Evolutionary conservation across 2,797 vertebrate genomes (phyloP).

Genomic region (Sebastolobus altivelis): DNA sequence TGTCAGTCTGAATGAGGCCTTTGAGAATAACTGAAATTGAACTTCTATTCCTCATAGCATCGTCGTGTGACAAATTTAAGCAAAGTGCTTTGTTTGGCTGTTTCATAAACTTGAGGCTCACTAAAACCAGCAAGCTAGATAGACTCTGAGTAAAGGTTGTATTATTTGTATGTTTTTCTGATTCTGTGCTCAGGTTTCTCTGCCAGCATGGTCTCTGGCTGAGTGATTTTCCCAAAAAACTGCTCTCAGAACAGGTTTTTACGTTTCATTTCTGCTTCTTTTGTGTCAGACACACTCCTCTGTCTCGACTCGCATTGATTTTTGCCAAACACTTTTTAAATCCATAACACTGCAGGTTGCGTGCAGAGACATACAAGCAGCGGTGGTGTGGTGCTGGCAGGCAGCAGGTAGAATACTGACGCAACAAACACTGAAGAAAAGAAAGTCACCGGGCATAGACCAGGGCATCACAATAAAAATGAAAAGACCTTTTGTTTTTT

Average conservation of each 20-base stretch:
- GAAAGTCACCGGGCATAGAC: slow-evolving; percentile 10
- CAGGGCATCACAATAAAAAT: not conserved
- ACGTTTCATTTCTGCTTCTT: not conserved
- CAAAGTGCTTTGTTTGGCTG: not conserved
- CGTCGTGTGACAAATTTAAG: not conserved
- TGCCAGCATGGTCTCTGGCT: not conserved
- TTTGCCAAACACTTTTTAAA: slow-evolving; percentile 48
- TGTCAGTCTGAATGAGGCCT: not conserved
- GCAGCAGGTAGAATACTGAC: slow-evolving; percentile 31
- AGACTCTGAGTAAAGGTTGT: not conserved
- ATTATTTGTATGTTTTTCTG: not conserved
- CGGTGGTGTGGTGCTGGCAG: not conserved
- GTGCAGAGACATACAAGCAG: slow-evolving; percentile 17
- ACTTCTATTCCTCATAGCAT: not conserved
- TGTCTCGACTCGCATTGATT: slow-evolving; percentile 45
- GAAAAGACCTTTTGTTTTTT: not conserved
- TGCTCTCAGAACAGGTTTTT: slow-evolving; percentile 8
- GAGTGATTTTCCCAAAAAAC: not conserved
- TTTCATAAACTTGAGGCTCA: not conserved
- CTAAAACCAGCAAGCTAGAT: not conserved
- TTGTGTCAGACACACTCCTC: slow-evolving; percentile 19
- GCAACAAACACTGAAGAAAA: slow-evolving; percentile 21
- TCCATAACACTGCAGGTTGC: slow-evolving; percentile 51
- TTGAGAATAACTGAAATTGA: not conserved
- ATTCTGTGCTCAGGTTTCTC: not conserved